Evolutionary conservation across 1,140 invertebrate species (phyloP), one percentile per base, ranked within the genome.

Genomic region (Trichomalopsis sarcophagae): DNA sequence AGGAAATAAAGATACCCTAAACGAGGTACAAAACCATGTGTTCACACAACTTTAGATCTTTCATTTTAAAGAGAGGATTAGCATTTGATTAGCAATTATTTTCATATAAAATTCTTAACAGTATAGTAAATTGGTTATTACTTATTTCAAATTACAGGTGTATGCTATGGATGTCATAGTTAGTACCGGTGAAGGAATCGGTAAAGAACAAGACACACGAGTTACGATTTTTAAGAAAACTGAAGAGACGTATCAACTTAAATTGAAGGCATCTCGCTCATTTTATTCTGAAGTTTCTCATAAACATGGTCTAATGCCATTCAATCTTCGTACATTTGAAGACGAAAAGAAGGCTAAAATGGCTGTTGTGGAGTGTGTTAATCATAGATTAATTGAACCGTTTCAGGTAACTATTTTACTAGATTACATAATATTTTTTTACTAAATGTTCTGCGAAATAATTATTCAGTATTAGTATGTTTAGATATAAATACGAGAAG

Each of bases 211-310:
- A 92, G 97, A 99, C 89, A 97, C 98, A 21, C 95, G 98, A 90
- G 98, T 99, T 68, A 99, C 99, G 69, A 97, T 99, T 89, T 99
- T 98, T 93, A 99, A 99, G 94, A 99, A 99, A 95, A 99, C 98
- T 86, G 98, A 99, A 89, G 97, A 99, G 92, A 96, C 97, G 82
- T 99, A 99, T 94, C 97, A 97, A 92, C 94, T 99, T 81, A 99
- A 99, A 94, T 94, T 99, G 92, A 99, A 99, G 94, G 96, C 98
- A 73, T 99, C 99, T 21, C 96, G 98, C 89, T 97, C 96, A 93
- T 99, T 99, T 93, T 98, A 98, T 89, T 97, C 96, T 90, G 98
- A 99, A 95, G 96, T 97, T 36, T 96, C 97, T 89, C 97, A 98
- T 89, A 98, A 98, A 93, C 97, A 98, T 93, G 98, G 98, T 77